phyloP scores from a whole-genome alignment of 2,797 vertebrate genomes.

The Pelobates cultripes region DNA sequence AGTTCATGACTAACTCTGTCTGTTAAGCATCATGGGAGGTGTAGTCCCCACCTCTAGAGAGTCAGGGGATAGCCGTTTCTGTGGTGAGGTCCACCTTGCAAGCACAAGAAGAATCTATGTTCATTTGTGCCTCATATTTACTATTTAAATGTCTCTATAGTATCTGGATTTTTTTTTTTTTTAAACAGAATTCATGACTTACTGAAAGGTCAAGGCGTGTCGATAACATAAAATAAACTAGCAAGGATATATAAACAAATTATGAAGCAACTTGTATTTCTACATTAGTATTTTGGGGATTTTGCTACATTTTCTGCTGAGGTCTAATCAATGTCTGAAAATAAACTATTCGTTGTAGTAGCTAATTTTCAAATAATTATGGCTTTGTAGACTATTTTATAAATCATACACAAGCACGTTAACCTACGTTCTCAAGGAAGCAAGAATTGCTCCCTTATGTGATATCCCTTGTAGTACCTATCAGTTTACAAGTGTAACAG shows the following conservation, averaged over 20 bases:
- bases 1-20: too few species aligned
- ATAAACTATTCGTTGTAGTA: slow-evolving; percentile 37
- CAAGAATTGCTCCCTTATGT: slow-evolving; percentile 37
- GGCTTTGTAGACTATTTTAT: slow-evolving; percentile 20
- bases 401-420: slow-evolving; percentile 32
- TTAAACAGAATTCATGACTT: background rate
- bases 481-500: slow-evolving; percentile 46
- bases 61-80: too few species aligned
- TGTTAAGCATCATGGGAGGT: too few species aligned
- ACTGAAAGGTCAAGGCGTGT: background rate
- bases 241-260: background rate
- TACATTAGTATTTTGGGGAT: background rate
- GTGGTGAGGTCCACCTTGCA: too few species aligned
- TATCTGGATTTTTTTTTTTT: too few species aligned
- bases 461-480: slow-evolving; percentile 34
- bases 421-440: slow-evolving; percentile 25
- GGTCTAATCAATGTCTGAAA: background rate
- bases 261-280: background rate
- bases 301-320: background rate
- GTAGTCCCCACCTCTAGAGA: too few species aligned
- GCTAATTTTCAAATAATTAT: slow-evolving; percentile 22
- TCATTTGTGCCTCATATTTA: too few species aligned
- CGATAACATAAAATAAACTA: background rate
- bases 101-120: too few species aligned
- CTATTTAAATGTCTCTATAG: too few species aligned